Conservation (phyloP, 2,797 vertebrate species). For the Chelonia mydas region DNA sequence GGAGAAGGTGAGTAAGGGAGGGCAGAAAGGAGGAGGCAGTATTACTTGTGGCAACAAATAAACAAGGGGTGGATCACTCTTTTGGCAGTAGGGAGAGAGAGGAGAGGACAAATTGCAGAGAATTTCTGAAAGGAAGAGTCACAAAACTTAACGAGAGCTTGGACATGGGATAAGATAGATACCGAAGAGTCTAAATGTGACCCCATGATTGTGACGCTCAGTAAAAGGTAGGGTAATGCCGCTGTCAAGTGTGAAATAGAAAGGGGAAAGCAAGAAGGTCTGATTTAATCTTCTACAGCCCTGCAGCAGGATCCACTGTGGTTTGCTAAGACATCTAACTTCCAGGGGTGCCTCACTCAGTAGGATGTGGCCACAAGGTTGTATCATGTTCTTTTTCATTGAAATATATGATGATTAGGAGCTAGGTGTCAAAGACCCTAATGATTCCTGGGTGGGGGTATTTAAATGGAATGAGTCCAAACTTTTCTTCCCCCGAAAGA, state of each 20-base stretch:
- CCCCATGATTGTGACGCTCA: not conserved
- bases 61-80: not conserved
- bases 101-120: not conserved
- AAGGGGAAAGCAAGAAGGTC: not conserved
- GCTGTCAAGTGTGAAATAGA: not conserved
- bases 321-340: not conserved
- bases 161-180: not conserved
- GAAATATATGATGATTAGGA: not conserved
- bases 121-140: not conserved
- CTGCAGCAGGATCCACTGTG: not conserved
- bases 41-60: not conserved
- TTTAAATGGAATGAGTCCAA: too few relatives aligned
- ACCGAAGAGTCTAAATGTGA: not conserved
- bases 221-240: not conserved
- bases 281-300: not conserved
- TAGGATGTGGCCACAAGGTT: too few relatives aligned
- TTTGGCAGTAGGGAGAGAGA: not conserved
- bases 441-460: not conserved
- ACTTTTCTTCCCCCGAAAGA: not conserved
- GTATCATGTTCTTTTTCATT: not conserved
- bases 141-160: not conserved
- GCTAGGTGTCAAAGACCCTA: not conserved
- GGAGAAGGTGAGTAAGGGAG: not conserved
- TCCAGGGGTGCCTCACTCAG: not conserved
- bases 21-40: not conserved